Conservation (phyloP, 2,888 invertebrate species). For the Euproctis similis region DNA sequence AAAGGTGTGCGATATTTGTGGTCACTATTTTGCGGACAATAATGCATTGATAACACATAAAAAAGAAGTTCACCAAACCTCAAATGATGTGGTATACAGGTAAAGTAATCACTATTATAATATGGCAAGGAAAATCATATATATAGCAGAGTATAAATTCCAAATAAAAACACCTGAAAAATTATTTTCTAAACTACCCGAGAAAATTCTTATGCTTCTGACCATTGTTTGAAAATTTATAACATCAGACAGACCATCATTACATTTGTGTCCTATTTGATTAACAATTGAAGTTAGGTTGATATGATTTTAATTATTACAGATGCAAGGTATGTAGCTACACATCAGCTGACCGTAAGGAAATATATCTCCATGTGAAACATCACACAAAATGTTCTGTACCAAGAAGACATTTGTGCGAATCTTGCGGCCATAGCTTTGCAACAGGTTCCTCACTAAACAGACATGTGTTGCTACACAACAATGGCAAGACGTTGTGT, state of each 20-base stretch:
- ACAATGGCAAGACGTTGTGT: slow-evolving; percentile 30
- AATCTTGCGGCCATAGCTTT: slow-evolving; percentile 60
- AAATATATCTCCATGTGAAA: slow-evolving; percentile 76
- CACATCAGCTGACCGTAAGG: slow-evolving; percentile 70
- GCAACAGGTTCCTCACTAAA: slow-evolving; percentile 42
- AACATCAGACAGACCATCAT: too few species aligned
- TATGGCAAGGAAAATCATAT: too few species aligned
- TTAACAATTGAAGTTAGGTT: too few species aligned
- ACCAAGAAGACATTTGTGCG: slow-evolving; percentile 50
- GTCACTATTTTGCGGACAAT: slow-evolving; percentile 42
- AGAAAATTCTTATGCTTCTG: too few species aligned
- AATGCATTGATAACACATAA: slow-evolving; percentile 48
- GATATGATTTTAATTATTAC: slow-evolving; percentile 2
- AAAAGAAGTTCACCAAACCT: slow-evolving; percentile 40
- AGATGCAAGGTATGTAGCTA: slow-evolving; percentile 78
- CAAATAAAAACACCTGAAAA: too few species aligned
- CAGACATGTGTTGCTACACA: slow-evolving; percentile 46
- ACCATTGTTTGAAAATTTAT: too few species aligned
- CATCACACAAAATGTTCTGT: slow-evolving; percentile 53
- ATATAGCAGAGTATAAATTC: not conserved
- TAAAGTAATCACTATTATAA: too few species aligned
- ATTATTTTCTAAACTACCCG: too few species aligned
- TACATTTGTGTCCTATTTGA: too few species aligned
- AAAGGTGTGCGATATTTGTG: slow-evolving; percentile 54
- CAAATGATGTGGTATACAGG: too few species aligned